Evolutionary conservation across 2,888 invertebrate genomes (phyloP).

Genomic region (Hyppa rectilinea): DNA sequence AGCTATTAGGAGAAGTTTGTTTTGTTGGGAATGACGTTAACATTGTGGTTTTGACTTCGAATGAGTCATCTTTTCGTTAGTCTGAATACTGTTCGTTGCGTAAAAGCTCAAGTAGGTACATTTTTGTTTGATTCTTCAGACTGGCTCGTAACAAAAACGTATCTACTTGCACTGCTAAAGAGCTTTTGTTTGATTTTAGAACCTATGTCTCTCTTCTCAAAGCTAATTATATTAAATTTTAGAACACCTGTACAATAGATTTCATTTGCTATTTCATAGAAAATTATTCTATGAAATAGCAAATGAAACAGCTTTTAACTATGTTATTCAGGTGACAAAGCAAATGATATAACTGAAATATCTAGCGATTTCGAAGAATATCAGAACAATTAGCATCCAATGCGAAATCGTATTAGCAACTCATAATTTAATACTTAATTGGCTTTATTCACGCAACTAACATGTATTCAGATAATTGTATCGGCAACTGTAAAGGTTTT

Average conservation of each 20-base stretch:
- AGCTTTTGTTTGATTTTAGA: not conserved
- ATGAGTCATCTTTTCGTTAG: not conserved
- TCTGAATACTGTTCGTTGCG: not conserved
- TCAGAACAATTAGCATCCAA: slow-evolving; percentile 30
- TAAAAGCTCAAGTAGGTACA: not conserved
- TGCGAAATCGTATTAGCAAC: slow-evolving; percentile 39
- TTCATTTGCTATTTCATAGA: no score
- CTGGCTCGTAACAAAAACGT: no score
- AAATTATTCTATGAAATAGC: not conserved
- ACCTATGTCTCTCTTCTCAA: no score
- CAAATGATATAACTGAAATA: slow-evolving; percentile 2
- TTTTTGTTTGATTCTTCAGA: slow-evolving; percentile 1
- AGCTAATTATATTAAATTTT: not conserved
- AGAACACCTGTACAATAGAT: not conserved
- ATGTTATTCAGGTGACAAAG: slow-evolving; percentile 4
- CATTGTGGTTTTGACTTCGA: slow-evolving; percentile 6
- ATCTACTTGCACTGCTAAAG: no score
- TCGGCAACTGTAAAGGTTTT: slow-evolving; percentile 14
- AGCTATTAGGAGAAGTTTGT: slow-evolving; percentile 14
- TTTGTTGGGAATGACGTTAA: not conserved
- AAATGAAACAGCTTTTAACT: slow-evolving; percentile 3
- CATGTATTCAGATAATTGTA: slow-evolving; percentile 31
- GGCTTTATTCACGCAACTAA: slow-evolving; percentile 24
- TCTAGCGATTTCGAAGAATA: slow-evolving; percentile 39
- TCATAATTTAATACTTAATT: slow-evolving; percentile 44